Conservation (phyloP, 2,113 vertebrate species). For the Thunnus thynnus region DNA sequence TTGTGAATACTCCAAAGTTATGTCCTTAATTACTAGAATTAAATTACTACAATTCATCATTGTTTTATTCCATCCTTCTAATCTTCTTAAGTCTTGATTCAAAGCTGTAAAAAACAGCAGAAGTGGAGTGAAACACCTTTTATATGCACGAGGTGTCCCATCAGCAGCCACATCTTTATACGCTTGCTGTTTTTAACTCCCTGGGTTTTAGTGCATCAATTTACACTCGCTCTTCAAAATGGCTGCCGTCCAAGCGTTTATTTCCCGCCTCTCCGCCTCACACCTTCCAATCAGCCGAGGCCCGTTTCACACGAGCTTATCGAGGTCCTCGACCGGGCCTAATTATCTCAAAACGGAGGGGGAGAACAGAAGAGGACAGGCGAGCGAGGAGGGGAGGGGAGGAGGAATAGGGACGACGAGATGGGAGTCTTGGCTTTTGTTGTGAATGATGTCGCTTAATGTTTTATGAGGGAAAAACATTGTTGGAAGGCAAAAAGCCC, state of each 20-base stretch:
- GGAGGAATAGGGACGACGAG: neutral
- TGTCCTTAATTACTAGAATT: too few relatives aligned
- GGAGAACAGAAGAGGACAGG: neutral
- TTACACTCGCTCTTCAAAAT: slow-evolving; percentile 12
- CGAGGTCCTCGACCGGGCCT: slow-evolving; percentile 2
- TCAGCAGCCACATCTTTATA: neutral
- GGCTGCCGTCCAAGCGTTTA: slow-evolving; percentile 37
- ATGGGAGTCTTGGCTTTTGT: slow-evolving; percentile 1
- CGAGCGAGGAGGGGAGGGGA: neutral
- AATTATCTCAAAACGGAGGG: slow-evolving; percentile 18
- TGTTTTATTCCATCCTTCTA: too few relatives aligned
- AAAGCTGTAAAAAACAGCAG: neutral
- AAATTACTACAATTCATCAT: too few relatives aligned
- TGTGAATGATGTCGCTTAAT: slow-evolving; percentile 10
- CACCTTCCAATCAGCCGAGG: slow-evolving; percentile 1
- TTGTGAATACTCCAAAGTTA: too few relatives aligned
- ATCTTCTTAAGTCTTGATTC: neutral
- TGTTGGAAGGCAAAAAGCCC: slow-evolving; percentile 35
- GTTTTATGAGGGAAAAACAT: slow-evolving; percentile 41
- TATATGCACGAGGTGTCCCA: neutral
- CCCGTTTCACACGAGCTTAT: slow-evolving; percentile 39
- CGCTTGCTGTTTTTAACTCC: slow-evolving; percentile 9
- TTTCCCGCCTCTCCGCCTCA: neutral
- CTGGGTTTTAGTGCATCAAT: slow-evolving; percentile 6
- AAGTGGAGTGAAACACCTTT: neutral